Conservation (phyloP, 2,113 vertebrate species). For the Eretmochelys imbricata region DNA sequence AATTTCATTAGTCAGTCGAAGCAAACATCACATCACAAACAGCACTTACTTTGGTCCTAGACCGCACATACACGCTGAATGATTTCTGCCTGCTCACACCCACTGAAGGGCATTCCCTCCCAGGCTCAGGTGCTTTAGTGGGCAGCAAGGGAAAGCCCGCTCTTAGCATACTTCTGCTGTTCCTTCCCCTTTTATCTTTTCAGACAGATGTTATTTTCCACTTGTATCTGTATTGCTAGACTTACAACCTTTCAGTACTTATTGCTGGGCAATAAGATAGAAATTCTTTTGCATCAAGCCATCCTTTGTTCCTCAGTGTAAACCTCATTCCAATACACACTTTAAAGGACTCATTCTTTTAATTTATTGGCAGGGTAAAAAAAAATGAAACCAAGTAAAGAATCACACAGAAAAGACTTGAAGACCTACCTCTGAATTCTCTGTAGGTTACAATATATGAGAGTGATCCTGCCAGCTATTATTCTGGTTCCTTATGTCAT, state of each 20-base stretch:
- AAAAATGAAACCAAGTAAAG: neutral
- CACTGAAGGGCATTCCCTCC: constrained; percentile 48
- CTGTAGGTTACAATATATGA: neutral
- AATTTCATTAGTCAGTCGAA: neutral
- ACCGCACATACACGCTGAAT: accelerated
- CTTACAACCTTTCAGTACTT: neutral
- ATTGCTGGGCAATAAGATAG: neutral
- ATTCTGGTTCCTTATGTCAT: neutral
- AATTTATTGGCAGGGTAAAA: neutral
- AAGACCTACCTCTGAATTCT: accelerated
- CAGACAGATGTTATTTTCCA: constrained; percentile 43
- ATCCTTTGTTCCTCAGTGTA: neutral
- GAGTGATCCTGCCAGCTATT: neutral
- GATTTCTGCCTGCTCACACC: neutral
- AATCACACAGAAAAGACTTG: neutral
- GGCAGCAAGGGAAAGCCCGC: constrained; percentile 70
- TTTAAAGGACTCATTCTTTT: neutral
- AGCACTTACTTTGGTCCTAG: neutral
- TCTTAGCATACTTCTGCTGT: neutral
- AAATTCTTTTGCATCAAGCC: neutral
- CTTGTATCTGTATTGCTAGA: neutral
- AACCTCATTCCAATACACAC: neutral
- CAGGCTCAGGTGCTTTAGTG: constrained; percentile 52
- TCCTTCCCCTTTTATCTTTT: constrained; percentile 75
- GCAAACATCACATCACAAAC: neutral